phyloP scores from a whole-genome alignment of 2,113 vertebrate genomes.

The Chloebia gouldiae region DNA sequence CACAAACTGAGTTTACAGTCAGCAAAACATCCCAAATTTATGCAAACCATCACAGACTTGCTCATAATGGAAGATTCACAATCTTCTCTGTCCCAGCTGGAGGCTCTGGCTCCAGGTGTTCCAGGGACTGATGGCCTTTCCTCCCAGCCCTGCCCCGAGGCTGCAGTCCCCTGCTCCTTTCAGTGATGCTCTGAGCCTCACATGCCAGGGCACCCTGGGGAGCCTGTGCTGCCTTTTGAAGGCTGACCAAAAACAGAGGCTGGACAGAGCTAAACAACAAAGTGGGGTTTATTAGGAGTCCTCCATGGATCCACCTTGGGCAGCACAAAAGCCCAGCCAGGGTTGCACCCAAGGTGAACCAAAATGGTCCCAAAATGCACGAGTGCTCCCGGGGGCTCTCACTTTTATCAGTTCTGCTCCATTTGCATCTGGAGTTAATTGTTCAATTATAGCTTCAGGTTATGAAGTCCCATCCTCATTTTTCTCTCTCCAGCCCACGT shows the following conservation, averaged over 20 bases:
- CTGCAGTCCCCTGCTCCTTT: neutral
- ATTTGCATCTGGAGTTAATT: too few species aligned
- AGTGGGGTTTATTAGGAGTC: too few species aligned
- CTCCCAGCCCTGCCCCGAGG: accelerated
- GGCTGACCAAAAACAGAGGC: neutral
- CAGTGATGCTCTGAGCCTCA: neutral
- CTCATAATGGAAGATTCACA: neutral
- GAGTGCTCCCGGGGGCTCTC: accelerated
- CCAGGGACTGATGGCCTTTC: neutral
- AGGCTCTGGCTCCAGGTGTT: neutral
- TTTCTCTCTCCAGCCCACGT: too few species aligned
- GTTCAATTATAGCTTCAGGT: too few species aligned
- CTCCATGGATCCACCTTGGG: too few species aligned
- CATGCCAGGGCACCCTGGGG: accelerated
- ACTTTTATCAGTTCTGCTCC: too few species aligned
- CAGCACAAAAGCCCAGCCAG: too few species aligned
- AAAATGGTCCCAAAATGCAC: too few species aligned
- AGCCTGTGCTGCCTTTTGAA: neutral
- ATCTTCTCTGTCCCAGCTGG: too few species aligned
- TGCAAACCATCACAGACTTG: neutral
- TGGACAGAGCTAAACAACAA: neutral
- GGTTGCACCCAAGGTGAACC: too few species aligned
- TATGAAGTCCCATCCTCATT: too few species aligned
- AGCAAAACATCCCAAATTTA: neutral
- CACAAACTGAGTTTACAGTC: neutral